Base-by-base conservation (phyloP, 64 coral and sea anemone genomes). In the Pachyseris speciosa region DNA sequence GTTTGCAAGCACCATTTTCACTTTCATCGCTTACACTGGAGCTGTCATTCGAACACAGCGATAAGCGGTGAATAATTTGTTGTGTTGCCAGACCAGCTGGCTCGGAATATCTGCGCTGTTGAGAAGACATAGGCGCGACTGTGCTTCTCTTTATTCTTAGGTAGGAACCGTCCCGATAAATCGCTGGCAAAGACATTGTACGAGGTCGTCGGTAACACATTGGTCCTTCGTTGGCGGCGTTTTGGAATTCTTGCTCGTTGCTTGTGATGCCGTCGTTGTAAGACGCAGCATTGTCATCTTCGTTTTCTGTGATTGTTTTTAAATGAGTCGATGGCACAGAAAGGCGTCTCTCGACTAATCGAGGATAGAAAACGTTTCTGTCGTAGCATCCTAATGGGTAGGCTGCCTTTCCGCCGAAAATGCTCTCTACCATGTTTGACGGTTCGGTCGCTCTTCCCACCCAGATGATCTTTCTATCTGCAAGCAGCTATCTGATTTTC, bases 21-120 rank as follows among this genome's bases (percentile, higher is more conserved):
- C 77, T 81, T 81, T 81, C 77, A 81, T 38, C 37, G 53, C 67
- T 39, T 17, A 71, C 33, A 22, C 67, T 71, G 15, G 12, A 71
- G 16, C 53, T 63, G 77, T 81, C 52, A 81, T 30, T 63, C 36
- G 52, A 40, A 81, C 51, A 34, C 6, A 37, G 53, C 24, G 77
- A 55, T 63, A 81, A 81, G 77, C 77, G 51, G 33, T 81, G 77
- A 81, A 81, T 61, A 81, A 63, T 81, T 27, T 63, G 20, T 10
- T 81, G 31, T 52, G 77, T 22, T 40, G 51, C 22, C 8, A 81
- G 20, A 12, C 33, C 52, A 81, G 51, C 20, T 81, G 77, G 77
- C 33, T 81, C 77, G 29, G 77, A 81, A 81, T 81, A 81, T 81
- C 77, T 81, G 31, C 77, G 77, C 52, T 63, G 60, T 32, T 71